Evolutionary conservation across 2,113 vertebrate species (phyloP), one percentile per base, ranked within the genome.

Genomic region (Brevimyrus niger): DNA sequence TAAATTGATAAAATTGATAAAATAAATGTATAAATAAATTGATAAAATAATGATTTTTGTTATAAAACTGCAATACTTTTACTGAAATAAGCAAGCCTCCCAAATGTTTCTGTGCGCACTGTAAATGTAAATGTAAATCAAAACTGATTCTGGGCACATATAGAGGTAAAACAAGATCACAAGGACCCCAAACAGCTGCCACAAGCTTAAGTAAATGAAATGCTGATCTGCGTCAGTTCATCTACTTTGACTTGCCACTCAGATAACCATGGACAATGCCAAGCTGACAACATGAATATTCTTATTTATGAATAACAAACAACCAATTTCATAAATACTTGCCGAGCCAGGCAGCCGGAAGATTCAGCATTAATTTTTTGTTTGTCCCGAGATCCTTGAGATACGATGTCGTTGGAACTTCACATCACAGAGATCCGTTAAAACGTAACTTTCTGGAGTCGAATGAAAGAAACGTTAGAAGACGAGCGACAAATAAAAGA

Each of bases 231-330:
- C 1, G 10, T 69, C 61, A 69, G n/a, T 69, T 31, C n/a, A 31
- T 69, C 61, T 69, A 13, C 61, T 31, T 69, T 69, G 61, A 69
- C 27, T 69, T 42, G 73, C 73, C 31, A 69, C n/a, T 80, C 73
- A 42, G 42, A 38, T 38, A 42, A 19, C 13, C 73, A 42, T 42
- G 31, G 73, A 80, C 82, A 84, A 23, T 21, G 15, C 47, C 6
- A 53, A 35, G 47, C 85, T 53, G 85, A 87, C 9, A 53, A 53
- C n/a, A 87, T 19, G 35, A 35, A 80, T 42, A 80, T 31, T 38
- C 85, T 87, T 31, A 31, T 48, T 38, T 87, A 53, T 87, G 50
- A 87, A 53, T 87, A 27, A 87, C 50, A 55, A 87, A 87, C 82
- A 48, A n/a, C 65, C 31, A 44, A 48, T 85, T 10, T 48, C 42